phyloP scores from a whole-genome alignment of 2,888 invertebrate genomes.

The Amphimallon solstitiale region DNA sequence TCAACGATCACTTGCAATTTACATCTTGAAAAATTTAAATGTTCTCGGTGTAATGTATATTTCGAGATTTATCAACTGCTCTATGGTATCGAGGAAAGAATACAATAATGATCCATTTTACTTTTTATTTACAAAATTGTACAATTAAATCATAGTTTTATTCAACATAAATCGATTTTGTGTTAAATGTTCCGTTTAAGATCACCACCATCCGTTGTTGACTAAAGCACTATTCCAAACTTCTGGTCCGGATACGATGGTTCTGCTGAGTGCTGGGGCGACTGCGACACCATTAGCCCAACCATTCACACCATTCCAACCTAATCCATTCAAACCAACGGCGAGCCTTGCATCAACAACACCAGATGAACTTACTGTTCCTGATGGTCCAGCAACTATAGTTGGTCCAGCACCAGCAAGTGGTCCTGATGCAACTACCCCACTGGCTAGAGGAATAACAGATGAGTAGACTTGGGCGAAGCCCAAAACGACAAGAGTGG shows the following conservation, averaged over 20 bases:
- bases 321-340: conserved; percentile 4
- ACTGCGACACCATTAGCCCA: neutral
- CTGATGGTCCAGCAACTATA: conserved; percentile 9
- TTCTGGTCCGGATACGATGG: conserved; percentile 3
- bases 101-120: too few species aligned
- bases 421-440: conserved; percentile 5
- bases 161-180: conserved; percentile 2
- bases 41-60: too few species aligned
- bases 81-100: too few species aligned
- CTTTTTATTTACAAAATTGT: conserved; percentile 16
- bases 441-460: conserved; percentile 2
- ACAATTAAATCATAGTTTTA: neutral
- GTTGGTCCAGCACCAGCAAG: conserved; percentile 11
- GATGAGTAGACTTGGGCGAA: conserved; percentile 12
- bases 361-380: conserved; percentile 8
- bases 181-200: conserved; percentile 1
- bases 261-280: neutral
- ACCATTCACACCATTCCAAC: neutral
- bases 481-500: conserved; percentile 1
- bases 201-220: neutral
- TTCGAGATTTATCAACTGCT: too few species aligned
- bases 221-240: conserved; percentile 8
- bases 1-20: too few species aligned
- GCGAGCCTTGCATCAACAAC: neutral
- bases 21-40: too few species aligned